Conservation (phyloP, 1,140 invertebrate genomes). For the Nephila pilipes region DNA sequence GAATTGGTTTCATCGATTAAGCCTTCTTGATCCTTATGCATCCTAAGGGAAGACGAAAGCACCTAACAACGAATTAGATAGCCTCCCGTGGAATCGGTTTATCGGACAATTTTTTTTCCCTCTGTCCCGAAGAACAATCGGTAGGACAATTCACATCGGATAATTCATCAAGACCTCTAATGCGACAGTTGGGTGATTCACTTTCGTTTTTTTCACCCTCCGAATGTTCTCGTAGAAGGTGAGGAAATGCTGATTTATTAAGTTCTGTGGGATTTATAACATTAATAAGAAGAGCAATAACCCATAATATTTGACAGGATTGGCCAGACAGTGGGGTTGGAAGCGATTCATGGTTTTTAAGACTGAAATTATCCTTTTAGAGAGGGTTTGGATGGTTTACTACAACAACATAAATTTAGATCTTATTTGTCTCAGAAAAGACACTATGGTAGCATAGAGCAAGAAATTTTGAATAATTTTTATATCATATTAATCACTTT, state of each 20-base stretch:
- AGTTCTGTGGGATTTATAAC: slow-evolving; percentile 63
- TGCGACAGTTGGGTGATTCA: slow-evolving; percentile 55
- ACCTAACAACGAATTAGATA: slow-evolving; percentile 70
- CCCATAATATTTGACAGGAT: slow-evolving; percentile 23
- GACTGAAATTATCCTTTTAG: neutral
- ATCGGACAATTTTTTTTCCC: slow-evolving; percentile 63
- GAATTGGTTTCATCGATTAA: slow-evolving; percentile 67
- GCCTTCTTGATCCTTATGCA: slow-evolving; percentile 54
- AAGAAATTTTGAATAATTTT: too few relatives aligned
- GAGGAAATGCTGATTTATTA: slow-evolving; percentile 66
- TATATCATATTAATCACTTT: too few relatives aligned
- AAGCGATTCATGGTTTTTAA: neutral
- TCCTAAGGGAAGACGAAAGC: slow-evolving; percentile 59
- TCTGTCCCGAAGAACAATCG: slow-evolving; percentile 31
- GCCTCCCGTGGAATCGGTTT: slow-evolving; percentile 68
- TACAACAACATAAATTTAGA: neutral
- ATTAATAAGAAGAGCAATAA: slow-evolving; percentile 61
- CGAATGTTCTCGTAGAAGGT: slow-evolving; percentile 19
- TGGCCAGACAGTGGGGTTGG: neutral
- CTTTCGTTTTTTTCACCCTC: slow-evolving; percentile 53
- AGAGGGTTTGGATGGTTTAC: neutral
- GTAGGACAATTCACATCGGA: slow-evolving; percentile 57
- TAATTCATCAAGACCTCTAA: slow-evolving; percentile 68
- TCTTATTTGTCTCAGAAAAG: neutral
- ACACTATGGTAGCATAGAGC: neutral